Base-by-base conservation (phyloP, 2,888 invertebrate genomes). In the Orthosia incerta region DNA sequence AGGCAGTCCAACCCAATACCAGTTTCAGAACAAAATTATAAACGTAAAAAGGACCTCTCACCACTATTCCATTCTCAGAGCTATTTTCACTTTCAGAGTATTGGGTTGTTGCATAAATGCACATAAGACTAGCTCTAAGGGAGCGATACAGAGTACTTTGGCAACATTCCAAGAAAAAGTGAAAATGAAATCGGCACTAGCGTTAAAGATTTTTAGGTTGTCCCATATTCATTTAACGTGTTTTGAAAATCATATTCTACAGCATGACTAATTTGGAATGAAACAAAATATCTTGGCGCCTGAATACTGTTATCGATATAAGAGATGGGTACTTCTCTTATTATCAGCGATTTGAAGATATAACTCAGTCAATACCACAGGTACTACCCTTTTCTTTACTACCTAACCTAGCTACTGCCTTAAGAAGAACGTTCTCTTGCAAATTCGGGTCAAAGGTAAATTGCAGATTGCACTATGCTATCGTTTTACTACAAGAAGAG, bases 81-180 rank as follows among this genome's bases (percentile, higher is more conserved):
- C n/a, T 26, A 51, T 31, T 59, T 18, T 26, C 11, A 46, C 31
- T 66, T 66, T 31, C 0, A 9, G 9, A 59, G 46, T 48, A 39
- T 62, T 16, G 18, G 15, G 26, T 48, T 13, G 23, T 53, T 50
- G 60, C 55, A 26, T 57, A 55, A 15, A n/a, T 63, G 62, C 56
- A 51, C 18, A 66, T 26, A 67, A 60, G 50, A 51, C 31, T 31
- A 5, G 46, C 20, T 71, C 23, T 15, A 48, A 73, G 48, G 45
- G 20, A 79, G 20, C 55, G 65, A 63, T 48, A 73, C 62, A 48
- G 18, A 63, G 51, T 53, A 61, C 67, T 83, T 67, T 84, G 84
- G 81, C 79, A 60, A 45, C 18, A 53, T 57, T 64, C 81, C 84
- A 79, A 72, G 31, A 72, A 72, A 80, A 56, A 67, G 46, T 73